Evolutionary conservation across 2,113 vertebrate genomes (phyloP).

Genomic region (Rhipidura dahli): DNA sequence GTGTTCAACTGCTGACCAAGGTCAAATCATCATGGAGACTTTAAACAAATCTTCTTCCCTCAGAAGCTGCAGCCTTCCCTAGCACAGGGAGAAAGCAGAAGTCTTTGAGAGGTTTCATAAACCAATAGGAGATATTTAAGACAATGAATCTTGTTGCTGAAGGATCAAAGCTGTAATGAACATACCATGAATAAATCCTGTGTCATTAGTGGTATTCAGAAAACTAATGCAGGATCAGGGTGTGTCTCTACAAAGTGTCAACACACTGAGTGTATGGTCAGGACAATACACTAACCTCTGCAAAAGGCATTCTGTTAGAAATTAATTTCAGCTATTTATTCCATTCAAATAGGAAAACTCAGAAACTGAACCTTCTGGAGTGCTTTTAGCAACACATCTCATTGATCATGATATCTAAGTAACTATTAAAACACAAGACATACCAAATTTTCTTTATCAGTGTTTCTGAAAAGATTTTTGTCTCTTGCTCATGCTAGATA

Average conservation of each 20-base stretch:
- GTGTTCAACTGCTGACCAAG: not conserved
- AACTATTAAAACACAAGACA: not conserved
- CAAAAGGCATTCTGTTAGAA: not conserved
- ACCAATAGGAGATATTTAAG: not conserved
- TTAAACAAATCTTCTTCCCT: not conserved
- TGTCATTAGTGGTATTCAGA: not conserved
- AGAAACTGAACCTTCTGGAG: not conserved
- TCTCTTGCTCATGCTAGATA: not conserved
- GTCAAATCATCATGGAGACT: not conserved
- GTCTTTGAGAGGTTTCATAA: not conserved
- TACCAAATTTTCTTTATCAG: not conserved
- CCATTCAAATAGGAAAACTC: not conserved
- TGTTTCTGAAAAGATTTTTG: not conserved
- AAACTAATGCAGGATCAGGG: not conserved
- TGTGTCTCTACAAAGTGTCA: not conserved
- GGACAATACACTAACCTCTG: not conserved
- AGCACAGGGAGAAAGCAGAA: not conserved
- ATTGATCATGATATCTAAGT: not conserved
- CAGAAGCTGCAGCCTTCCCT: not conserved
- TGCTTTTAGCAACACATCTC: not conserved
- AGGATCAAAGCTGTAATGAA: not conserved
- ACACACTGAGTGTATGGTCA: accelerated
- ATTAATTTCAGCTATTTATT: not conserved
- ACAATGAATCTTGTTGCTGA: not conserved
- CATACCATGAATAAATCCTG: not conserved